Percentiles rank a stretch among this genome's conserved stretches.
phyloP scores from a whole-genome alignment of 2,113 vertebrate species.

The Tragulus kanchil region DNA sequence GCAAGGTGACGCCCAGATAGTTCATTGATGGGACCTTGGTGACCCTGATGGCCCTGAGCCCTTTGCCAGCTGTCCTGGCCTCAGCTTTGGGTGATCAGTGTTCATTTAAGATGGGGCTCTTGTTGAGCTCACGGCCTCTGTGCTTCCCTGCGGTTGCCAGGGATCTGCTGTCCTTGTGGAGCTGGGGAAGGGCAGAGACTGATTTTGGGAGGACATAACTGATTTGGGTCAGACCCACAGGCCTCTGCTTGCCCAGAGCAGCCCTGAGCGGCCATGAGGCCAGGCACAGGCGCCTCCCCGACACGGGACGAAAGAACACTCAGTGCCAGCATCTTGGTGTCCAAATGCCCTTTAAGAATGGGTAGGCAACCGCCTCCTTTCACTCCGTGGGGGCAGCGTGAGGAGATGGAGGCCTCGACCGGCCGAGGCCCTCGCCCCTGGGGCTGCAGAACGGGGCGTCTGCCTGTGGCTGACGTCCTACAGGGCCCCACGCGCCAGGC shows the following conservation, averaged over 20 bases:
- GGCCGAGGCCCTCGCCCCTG: neutral
- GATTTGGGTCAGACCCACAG: neutral
- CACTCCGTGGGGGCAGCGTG: neutral
- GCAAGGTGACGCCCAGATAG: neutral
- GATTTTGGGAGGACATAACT: neutral
- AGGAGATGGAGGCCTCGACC: neutral
- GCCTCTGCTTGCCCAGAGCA: neutral
- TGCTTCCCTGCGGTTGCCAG: neutral
- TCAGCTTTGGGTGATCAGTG: neutral
- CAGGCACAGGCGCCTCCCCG: neutral
- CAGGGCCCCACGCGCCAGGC: neutral
- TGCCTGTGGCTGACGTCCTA: neutral
- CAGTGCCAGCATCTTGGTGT: neutral
- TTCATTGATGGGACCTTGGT: neutral
- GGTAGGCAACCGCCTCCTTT: neutral
- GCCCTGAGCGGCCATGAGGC: neutral
- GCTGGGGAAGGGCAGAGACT: neutral
- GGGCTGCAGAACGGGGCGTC: rapidly evolving
- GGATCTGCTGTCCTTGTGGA: neutral
- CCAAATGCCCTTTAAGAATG: neutral
- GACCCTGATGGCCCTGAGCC: neutral
- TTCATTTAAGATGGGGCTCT: neutral
- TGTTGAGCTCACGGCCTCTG: neutral
- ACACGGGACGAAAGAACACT: neutral
- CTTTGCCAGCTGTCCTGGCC: neutral